Conservation (phyloP, 2,113 vertebrate genomes). For the Cricetomys ansorgei region DNA sequence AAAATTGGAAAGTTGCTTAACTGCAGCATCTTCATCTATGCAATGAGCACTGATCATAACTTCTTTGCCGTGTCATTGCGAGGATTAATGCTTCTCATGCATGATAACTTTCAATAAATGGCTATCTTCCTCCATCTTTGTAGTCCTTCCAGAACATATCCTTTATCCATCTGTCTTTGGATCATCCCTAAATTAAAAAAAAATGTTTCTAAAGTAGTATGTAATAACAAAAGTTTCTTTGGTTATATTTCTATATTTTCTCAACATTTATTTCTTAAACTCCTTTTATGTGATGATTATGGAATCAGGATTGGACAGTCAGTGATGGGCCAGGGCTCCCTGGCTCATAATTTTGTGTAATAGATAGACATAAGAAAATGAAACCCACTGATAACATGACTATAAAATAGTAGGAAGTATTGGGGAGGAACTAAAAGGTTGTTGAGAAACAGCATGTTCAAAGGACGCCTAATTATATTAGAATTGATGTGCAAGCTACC, state of each 20-base stretch:
- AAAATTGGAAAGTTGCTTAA: constrained; percentile 23
- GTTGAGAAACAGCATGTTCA: background rate
- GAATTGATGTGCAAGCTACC: background rate
- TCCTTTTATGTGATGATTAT: background rate
- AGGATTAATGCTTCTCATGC: background rate
- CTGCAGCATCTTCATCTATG: background rate
- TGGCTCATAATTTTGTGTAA: background rate
- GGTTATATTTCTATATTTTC: background rate
- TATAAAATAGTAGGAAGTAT: too few species aligned
- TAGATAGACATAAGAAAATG: background rate
- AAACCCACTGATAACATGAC: too few species aligned
- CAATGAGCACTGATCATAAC: background rate
- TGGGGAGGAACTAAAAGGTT: background rate
- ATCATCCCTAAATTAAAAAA: background rate
- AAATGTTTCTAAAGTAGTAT: background rate
- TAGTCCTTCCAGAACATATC: background rate
- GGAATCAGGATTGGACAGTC: background rate
- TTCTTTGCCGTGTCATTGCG: background rate
- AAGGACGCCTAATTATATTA: background rate
- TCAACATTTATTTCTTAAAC: background rate
- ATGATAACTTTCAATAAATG: background rate
- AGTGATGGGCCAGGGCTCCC: background rate
- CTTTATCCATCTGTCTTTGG: background rate
- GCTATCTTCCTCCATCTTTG: background rate
- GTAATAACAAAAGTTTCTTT: background rate